Evolutionary conservation across 2,888 invertebrate genomes (phyloP).

Genomic region (Acrocyrtus sp.): DNA sequence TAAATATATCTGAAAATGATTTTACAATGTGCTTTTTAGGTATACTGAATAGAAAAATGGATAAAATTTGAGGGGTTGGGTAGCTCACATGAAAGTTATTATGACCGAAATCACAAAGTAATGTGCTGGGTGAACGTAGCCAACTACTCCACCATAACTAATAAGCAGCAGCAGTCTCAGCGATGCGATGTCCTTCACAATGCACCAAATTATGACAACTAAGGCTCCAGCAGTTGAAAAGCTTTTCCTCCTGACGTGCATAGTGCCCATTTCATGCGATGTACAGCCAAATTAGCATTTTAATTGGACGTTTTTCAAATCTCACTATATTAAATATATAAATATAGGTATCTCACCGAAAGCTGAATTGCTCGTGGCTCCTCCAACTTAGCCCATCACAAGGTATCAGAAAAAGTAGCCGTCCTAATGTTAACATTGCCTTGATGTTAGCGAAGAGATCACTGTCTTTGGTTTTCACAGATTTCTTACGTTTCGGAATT

Average conservation of each 20-base stretch:
- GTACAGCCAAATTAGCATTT: background rate
- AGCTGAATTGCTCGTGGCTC: constrained; percentile 4
- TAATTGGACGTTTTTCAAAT: background rate
- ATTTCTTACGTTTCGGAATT: too few relatives aligned
- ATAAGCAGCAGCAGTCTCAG: constrained; percentile 14
- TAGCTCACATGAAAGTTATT: constrained; percentile 22
- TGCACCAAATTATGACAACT: constrained; percentile 15
- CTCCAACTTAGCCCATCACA: constrained; percentile 22
- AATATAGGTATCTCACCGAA: background rate
- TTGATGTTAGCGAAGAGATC: constrained; percentile 20
- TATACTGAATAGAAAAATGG: background rate
- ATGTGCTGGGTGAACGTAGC: constrained; percentile 21
- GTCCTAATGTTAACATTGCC: constrained; percentile 3
- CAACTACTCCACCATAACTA: constrained; percentile 24
- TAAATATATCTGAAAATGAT: constrained; percentile 11
- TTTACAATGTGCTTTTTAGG: background rate
- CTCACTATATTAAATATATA: background rate
- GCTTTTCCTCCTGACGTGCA: constrained; percentile 23
- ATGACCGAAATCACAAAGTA: constrained; percentile 23
- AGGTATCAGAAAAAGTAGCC: constrained; percentile 18
- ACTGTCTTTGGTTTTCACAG: background rate
- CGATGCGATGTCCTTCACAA: constrained; percentile 17
- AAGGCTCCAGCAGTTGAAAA: background rate
- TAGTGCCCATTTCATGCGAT: background rate
- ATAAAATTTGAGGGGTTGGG: background rate